Evolutionary conservation across 2,113 vertebrate genomes (phyloP), one percentile per base, ranked within the genome.

Genomic region (Varanus komodoensis): DNA sequence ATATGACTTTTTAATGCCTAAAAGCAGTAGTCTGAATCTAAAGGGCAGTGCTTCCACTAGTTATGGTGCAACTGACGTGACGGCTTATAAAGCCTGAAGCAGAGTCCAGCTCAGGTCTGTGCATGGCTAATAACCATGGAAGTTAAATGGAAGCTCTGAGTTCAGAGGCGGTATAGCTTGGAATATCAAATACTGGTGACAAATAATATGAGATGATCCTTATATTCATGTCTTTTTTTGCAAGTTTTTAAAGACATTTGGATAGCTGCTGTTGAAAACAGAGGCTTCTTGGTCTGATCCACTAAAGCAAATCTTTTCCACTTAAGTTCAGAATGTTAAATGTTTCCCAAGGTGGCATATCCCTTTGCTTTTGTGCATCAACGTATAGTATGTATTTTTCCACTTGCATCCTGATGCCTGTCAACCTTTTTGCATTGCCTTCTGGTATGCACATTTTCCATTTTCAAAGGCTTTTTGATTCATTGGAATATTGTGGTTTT

Each of bases 341-440:
- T 23, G 64, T n/a, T 67, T 89, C 54, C 57, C 48, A 74, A 67
- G 38, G 27, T 32, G 15, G 34, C 25, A 84, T 50, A 67, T 67
- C 8, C 44, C 32, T 89, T 84, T 89, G 73, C 73, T 77, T 84
- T 21, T 84, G 23, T 38, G 82, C 71, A 89, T 6, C 44, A 75
- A 34, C 19, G 78, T 44, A 77, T 50, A 34, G 71, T 67, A 38
- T 29, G 17, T 6, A 9, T n/a, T 52, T 73, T 77, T 8, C 29
- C 27, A 52, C 44, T 52, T 11, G 21, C 29, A 12, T 78, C 67
- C 4, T 48, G 21, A 68, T 68, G 48, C 32, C 57, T 19, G 11
- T 75, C 71, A 21, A 67, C 12, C 34, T 75, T 77, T 75, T 54
- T 73, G 15, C 12, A 89, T 61, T 82, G 27, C 44, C 29, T n/a